Percentiles rank a stretch among this genome's conserved stretches.
phyloP scores from a whole-genome alignment of 2,888 invertebrate species.

The Baronia brevicornis region DNA sequence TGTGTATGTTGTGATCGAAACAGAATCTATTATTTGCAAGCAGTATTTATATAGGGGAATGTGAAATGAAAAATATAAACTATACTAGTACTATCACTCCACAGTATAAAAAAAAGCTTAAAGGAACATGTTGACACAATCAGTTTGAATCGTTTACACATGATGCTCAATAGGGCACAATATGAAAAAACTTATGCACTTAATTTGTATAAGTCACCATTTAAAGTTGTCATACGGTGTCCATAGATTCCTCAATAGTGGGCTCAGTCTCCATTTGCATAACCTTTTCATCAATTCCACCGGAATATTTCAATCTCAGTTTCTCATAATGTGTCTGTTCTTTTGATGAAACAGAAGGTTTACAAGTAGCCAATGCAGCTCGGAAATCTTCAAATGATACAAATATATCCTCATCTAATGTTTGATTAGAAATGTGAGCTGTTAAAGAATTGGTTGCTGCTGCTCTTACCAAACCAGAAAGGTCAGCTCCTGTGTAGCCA shows the following conservation, averaged over 20 bases:
- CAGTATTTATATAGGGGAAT: too few relatives aligned
- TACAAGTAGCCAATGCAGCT: constrained; percentile 84
- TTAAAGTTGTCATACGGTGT: constrained; percentile 57
- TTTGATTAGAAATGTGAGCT: constrained; percentile 79
- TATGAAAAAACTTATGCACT: constrained; percentile 30
- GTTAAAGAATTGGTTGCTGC: constrained; percentile 88
- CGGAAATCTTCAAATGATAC: constrained; percentile 84
- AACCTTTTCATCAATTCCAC: constrained; percentile 63
- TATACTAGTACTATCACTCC: too few relatives aligned
- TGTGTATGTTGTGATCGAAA: too few relatives aligned
- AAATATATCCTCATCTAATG: constrained; percentile 71
- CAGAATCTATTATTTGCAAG: too few relatives aligned
- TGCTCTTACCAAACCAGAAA: constrained; percentile 91
- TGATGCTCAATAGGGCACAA: constrained; percentile 26
- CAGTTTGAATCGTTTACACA: constrained; percentile 33
- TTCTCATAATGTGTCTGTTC: constrained; percentile 87
- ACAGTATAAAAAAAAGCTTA: constrained; percentile 28
- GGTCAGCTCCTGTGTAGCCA: constrained; percentile 95
- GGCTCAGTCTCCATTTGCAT: constrained; percentile 76
- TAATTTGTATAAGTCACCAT: constrained; percentile 32
- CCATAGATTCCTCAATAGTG: constrained; percentile 66
- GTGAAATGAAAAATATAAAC: too few relatives aligned
- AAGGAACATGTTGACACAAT: constrained; percentile 51
- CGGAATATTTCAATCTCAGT: constrained; percentile 79
- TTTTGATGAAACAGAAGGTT: constrained; percentile 90